Evolutionary conservation across 2,797 vertebrate species (phyloP).

Genomic region (Apogon hyalosoma): DNA sequence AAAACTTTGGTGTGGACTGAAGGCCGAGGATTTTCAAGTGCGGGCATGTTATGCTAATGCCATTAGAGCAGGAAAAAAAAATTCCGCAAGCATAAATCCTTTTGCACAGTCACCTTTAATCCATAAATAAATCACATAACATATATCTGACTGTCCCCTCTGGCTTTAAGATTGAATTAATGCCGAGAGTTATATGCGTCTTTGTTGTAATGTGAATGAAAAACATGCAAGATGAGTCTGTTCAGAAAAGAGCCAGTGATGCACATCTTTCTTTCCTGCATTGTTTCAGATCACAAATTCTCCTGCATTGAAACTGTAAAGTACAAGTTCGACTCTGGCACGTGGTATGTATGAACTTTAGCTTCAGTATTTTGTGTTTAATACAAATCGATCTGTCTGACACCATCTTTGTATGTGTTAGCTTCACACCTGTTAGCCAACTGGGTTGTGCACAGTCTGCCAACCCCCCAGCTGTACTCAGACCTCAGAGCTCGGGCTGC

Average conservation of each 20-base stretch:
- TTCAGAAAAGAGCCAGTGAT: neutral
- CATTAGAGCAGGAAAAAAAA: no score
- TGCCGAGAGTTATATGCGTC: conserved; percentile 11
- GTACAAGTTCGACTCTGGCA: conserved; percentile 95
- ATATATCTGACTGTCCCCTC: conserved; percentile 25
- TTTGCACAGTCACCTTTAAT: no score
- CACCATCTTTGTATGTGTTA: conserved; percentile 8
- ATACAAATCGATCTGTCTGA: neutral
- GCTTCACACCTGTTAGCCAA: conserved; percentile 41
- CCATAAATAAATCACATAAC: conserved; percentile 33
- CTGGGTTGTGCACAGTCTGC: conserved; percentile 40
- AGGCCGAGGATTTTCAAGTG: no score
- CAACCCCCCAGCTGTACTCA: conserved; percentile 29
- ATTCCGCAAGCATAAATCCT: no score
- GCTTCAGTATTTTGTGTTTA: neutral
- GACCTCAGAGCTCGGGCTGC: conserved; percentile 47
- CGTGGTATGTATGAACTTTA: conserved; percentile 87
- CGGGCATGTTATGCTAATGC: no score
- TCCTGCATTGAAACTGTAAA: conserved; percentile 90
- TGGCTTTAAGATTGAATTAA: conserved; percentile 24
- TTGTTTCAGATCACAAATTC: conserved; percentile 87
- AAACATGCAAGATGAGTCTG: conserved; percentile 30
- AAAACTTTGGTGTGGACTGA: no score
- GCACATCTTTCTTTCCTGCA: no score
- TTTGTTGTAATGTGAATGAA: conserved; percentile 48